phyloP scores from a whole-genome alignment of 2,888 invertebrate genomes.

The Coecobrya sp. region DNA sequence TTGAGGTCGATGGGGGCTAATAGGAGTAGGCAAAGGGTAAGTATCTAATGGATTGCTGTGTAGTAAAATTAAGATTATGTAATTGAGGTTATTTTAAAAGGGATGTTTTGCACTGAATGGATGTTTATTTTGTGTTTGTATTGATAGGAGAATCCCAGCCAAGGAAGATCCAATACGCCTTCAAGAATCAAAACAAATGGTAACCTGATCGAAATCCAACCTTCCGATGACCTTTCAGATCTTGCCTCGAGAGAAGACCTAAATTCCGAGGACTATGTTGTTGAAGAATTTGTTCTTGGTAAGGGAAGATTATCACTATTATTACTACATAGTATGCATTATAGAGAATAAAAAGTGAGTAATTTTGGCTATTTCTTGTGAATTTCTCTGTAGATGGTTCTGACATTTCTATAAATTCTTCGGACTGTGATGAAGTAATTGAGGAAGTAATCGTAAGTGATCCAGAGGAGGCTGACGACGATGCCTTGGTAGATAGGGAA shows the following conservation, averaged over 20 bases:
- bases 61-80: too few species aligned
- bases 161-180: background rate
- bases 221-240: constrained; percentile 44
- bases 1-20: constrained; percentile 81
- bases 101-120: too few species aligned
- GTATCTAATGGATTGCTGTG: too few species aligned
- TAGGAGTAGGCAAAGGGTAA: constrained; percentile 69
- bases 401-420: constrained; percentile 77
- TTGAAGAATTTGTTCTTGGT: constrained; percentile 83
- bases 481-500: constrained; percentile 32
- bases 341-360: too few species aligned
- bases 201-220: constrained; percentile 75
- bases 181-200: constrained; percentile 71
- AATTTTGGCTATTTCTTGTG: too few species aligned
- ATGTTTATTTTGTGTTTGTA: constrained; percentile 35
- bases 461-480: constrained; percentile 4
- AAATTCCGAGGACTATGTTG: constrained; percentile 62
- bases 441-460: constrained; percentile 84
- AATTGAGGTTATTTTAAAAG: too few species aligned
- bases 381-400: constrained; percentile 69
- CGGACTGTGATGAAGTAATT: constrained; percentile 85
- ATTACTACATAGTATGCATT: too few species aligned
- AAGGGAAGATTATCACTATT: too few species aligned
- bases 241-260: constrained; percentile 11
- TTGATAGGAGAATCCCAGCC: constrained; percentile 39